These are phyloP conservation scores for Galaxias olidus DNA, from an alignment of 2,797 vertebrate species.

Conservation along the genomic window DNA sequence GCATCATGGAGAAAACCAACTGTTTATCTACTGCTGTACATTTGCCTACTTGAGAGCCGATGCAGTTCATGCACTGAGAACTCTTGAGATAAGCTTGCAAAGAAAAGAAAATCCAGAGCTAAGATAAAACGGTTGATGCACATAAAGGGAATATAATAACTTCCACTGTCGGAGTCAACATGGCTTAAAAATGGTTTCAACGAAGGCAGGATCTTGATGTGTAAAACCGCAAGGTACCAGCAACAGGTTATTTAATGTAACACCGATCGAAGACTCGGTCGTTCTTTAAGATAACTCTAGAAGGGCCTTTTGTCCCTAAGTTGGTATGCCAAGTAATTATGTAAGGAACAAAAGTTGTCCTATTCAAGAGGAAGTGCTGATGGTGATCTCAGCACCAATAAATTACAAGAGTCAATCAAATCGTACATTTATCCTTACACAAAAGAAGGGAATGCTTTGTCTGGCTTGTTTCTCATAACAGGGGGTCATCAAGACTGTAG, in stretches of 20 bases:
- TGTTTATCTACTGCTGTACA: slow-evolving; percentile 53
- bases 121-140: too few species aligned
- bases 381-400: slow-evolving; percentile 57
- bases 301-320: slow-evolving; percentile 45
- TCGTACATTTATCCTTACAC: slow-evolving; percentile 71
- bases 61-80: neutral
- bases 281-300: slow-evolving; percentile 47
- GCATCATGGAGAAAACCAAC: slow-evolving; percentile 35
- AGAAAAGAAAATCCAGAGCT: too few species aligned
- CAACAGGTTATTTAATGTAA: slow-evolving; percentile 48
- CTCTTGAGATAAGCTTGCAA: neutral
- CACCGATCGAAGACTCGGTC: slow-evolving; percentile 43
- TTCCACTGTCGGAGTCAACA: neutral
- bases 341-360: slow-evolving; percentile 62
- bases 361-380: slow-evolving; percentile 71
- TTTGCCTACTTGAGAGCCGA: slow-evolving; percentile 32
- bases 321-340: slow-evolving; percentile 59
- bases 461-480: slow-evolving; percentile 51
- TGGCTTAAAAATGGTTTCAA: neutral
- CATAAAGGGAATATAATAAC: neutral
- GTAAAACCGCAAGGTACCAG: slow-evolving; percentile 23
- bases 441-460: slow-evolving; percentile 71
- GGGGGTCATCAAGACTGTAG: slow-evolving; percentile 36
- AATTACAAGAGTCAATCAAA: slow-evolving; percentile 76
- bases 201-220: neutral